These are phyloP conservation scores for Nebria ingens DNA, from an alignment of 1,140 invertebrate genomes.

Conservation along the genomic window DNA sequence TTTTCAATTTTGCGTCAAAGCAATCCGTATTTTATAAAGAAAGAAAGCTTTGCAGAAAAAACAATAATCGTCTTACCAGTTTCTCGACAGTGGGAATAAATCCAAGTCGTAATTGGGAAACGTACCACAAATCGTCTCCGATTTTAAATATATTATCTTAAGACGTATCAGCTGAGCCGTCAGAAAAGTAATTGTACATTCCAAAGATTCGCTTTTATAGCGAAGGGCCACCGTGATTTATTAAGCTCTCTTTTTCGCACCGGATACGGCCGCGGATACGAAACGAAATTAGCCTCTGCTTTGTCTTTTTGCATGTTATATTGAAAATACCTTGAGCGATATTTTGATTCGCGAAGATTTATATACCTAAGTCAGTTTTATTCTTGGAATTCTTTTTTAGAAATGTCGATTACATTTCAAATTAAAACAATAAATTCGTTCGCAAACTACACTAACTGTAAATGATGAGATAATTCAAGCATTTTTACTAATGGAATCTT, in stretches of 20 bases:
- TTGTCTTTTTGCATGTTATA: not conserved
- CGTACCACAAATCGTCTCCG: not conserved
- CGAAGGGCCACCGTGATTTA: not conserved
- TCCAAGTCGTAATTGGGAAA: not conserved
- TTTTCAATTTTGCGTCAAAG: no score
- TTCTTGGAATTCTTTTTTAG: not conserved
- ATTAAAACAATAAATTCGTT: no score
- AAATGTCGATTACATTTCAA: no score
- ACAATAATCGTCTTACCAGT: not conserved
- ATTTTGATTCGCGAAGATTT: not conserved
- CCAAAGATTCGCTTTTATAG: not conserved
- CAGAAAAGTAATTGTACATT: not conserved
- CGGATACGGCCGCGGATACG: not conserved
- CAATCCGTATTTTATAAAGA: no score
- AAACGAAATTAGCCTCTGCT: not conserved
- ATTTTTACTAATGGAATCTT: no score
- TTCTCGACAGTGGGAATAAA: not conserved
- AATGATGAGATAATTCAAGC: no score
- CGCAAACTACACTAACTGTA: no score
- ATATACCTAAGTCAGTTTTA: no score
- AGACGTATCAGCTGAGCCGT: not conserved
- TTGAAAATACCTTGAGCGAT: not conserved
- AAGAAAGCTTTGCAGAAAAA: no score
- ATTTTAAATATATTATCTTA: slow-evolving; percentile 1
- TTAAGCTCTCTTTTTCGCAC: not conserved